Evolutionary conservation across 2,888 invertebrate species (phyloP).

Genomic region (Hirtodrosophila duncani): DNA sequence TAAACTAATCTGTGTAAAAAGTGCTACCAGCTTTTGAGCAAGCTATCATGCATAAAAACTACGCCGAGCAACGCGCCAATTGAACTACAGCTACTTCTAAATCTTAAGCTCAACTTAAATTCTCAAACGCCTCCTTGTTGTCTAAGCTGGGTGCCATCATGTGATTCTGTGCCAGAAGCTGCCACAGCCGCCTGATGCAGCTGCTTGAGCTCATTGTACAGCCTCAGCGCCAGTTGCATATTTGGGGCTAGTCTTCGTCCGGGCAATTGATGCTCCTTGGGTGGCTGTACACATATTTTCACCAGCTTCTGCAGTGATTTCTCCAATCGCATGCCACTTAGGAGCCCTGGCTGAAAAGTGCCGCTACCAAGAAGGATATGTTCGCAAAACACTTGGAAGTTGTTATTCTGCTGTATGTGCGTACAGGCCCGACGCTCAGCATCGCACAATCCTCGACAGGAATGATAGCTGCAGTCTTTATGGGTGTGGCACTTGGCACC

Average conservation of each 20-base stretch:
- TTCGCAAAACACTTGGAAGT: slow-evolving; percentile 76
- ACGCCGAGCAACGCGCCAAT: slow-evolving; percentile 11
- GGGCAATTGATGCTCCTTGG: slow-evolving; percentile 59
- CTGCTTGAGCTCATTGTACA: slow-evolving; percentile 75
- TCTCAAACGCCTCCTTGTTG: slow-evolving; percentile 10
- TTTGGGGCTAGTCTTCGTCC: slow-evolving; percentile 71
- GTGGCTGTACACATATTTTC: slow-evolving; percentile 73
- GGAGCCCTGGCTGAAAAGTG: slow-evolving; percentile 72
- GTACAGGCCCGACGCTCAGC: slow-evolving; percentile 60
- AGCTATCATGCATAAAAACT: neutral
- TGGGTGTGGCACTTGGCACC: slow-evolving; percentile 66
- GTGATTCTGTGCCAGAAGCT: slow-evolving; percentile 31
- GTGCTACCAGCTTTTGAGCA: slow-evolving; percentile 42
- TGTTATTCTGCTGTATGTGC: slow-evolving; percentile 75
- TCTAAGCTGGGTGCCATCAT: too few species aligned
- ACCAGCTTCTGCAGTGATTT: slow-evolving; percentile 64
- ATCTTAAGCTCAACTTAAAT: neutral
- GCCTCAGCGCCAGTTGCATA: slow-evolving; percentile 65
- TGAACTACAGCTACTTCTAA: slow-evolving; percentile 16
- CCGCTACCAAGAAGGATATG: slow-evolving; percentile 71
- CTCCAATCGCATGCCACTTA: slow-evolving; percentile 70
- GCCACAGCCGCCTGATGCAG: slow-evolving; percentile 66
- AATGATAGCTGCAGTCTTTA: slow-evolving; percentile 69
- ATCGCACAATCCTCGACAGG: slow-evolving; percentile 75
- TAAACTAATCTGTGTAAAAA: slow-evolving; percentile 55